Conservation (phyloP, 2,113 vertebrate genomes). For the Zosterops hypoxanthus region DNA sequence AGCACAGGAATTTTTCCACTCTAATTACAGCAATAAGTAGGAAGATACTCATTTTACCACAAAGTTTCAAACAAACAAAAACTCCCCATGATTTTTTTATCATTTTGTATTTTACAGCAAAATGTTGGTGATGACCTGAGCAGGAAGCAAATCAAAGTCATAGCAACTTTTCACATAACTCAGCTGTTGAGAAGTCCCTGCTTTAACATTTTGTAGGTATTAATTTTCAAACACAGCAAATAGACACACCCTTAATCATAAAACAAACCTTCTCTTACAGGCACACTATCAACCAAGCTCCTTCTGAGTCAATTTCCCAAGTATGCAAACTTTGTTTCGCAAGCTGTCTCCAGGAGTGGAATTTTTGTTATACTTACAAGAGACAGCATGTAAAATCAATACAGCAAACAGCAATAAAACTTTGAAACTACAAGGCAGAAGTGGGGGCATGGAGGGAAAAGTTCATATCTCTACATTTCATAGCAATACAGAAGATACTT, state of each 20-base stretch:
- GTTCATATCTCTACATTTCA: background rate
- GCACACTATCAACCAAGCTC: background rate
- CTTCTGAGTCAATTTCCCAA: conserved; percentile 14
- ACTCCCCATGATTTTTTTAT: background rate
- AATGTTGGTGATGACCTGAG: accelerated
- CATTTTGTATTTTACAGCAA: background rate
- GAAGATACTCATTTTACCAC: background rate
- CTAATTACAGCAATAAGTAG: background rate
- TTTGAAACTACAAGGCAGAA: background rate
- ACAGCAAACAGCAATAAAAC: conserved; percentile 19
- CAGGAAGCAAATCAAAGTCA: background rate
- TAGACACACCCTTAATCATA: background rate
- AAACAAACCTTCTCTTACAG: conserved; percentile 6
- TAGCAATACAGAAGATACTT: conserved; percentile 20
- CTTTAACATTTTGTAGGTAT: conserved; percentile 6
- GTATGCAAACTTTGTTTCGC: conserved; percentile 18
- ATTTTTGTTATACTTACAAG: background rate
- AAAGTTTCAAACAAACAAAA: background rate
- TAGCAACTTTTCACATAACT: background rate
- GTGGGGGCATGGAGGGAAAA: background rate
- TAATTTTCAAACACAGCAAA: conserved; percentile 39
- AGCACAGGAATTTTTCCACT: background rate
- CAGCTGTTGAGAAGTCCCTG: background rate
- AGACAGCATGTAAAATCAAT: conserved; percentile 27
- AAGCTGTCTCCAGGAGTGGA: background rate